A percentile compares a stretch with the other conserved stretches of the same genome.
Evolutionary conservation across 1,140 invertebrate genomes (phyloP).

Genomic region (Himalopsyche phryganea): DNA sequence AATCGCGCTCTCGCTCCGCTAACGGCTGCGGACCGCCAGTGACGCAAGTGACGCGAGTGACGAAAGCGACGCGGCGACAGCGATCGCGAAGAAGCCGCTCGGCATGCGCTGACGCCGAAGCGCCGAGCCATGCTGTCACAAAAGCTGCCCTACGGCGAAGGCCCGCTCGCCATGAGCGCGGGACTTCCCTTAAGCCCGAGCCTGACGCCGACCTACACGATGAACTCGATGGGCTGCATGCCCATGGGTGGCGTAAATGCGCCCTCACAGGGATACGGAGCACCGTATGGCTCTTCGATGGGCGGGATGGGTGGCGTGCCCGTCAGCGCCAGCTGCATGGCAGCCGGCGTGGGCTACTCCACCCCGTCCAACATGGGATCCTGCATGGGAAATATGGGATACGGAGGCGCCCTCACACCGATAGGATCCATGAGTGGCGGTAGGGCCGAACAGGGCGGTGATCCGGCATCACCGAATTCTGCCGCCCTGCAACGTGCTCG

Average conservation of each 20-base stretch:
- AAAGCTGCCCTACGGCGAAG: conserved; percentile 55
- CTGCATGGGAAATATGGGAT: conserved; percentile 62
- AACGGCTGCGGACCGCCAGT: conserved; percentile 51
- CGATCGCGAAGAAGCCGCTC: not conserved
- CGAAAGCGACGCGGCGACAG: not conserved
- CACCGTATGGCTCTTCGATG: conserved; percentile 58
- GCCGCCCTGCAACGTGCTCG: conserved; percentile 68
- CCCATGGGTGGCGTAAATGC: conserved; percentile 65
- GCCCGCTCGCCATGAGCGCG: conserved; percentile 49
- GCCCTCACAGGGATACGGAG: conserved; percentile 61
- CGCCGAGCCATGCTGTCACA: conserved; percentile 48
- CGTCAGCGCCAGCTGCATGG: conserved; percentile 65
- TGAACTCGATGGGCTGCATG: conserved; percentile 78
- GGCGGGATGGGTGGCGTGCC: conserved; percentile 57
- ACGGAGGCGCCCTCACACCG: conserved; percentile 48
- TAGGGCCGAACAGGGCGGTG: conserved; percentile 40
- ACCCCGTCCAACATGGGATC: conserved; percentile 72
- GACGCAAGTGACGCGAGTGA: conserved; percentile 45
- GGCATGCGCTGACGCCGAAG: conserved; percentile 36
- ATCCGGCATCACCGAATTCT: conserved; percentile 68
- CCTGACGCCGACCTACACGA: conserved; percentile 70
- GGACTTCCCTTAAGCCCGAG: conserved; percentile 50
- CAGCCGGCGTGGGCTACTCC: conserved; percentile 64
- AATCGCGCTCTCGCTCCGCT: conserved; percentile 46
- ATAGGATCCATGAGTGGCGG: conserved; percentile 56